These are phyloP conservation scores for Peromyscus californicus DNA, from an alignment of 2,113 vertebrate species.

Conservation along the genomic window DNA sequence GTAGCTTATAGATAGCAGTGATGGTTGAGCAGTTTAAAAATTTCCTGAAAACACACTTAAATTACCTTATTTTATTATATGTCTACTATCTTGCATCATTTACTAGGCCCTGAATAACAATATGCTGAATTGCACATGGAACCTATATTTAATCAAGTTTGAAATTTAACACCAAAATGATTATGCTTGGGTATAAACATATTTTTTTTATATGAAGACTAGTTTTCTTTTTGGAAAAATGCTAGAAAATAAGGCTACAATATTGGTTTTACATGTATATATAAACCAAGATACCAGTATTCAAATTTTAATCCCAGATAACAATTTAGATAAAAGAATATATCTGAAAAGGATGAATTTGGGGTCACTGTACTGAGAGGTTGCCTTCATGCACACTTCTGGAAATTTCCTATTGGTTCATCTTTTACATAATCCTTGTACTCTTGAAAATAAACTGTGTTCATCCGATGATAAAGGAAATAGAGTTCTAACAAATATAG, in stretches of 20 bases:
- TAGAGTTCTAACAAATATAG: slow-evolving; percentile 59
- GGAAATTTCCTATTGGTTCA: slow-evolving; percentile 32
- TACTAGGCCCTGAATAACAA: not conserved
- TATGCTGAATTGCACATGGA: not conserved
- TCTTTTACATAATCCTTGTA: slow-evolving; percentile 50
- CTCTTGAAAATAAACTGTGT: slow-evolving; percentile 51
- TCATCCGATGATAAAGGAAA: slow-evolving; percentile 67
- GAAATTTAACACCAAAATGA: not conserved
- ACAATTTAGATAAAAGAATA: not conserved
- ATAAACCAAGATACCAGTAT: too few species aligned
- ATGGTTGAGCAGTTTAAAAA: not conserved
- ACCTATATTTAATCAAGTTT: not conserved
- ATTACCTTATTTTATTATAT: not conserved
- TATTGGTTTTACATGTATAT: not conserved
- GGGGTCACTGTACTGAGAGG: not conserved
- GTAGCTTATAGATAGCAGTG: not conserved
- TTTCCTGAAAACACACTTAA: not conserved
- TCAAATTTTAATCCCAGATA: not conserved
- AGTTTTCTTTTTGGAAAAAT: not conserved
- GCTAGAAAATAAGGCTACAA: not conserved
- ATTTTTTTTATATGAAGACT: not conserved
- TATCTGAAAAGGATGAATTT: slow-evolving; percentile 30
- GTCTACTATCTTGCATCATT: fast-evolving
- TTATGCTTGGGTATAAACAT: not conserved
- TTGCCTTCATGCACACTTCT: not conserved